Percentiles rank a stretch among this genome's conserved stretches.
These are phyloP conservation scores for Melanostoma scalare DNA, from an alignment of 2,888 invertebrate species.

Conservation along the genomic window DNA sequence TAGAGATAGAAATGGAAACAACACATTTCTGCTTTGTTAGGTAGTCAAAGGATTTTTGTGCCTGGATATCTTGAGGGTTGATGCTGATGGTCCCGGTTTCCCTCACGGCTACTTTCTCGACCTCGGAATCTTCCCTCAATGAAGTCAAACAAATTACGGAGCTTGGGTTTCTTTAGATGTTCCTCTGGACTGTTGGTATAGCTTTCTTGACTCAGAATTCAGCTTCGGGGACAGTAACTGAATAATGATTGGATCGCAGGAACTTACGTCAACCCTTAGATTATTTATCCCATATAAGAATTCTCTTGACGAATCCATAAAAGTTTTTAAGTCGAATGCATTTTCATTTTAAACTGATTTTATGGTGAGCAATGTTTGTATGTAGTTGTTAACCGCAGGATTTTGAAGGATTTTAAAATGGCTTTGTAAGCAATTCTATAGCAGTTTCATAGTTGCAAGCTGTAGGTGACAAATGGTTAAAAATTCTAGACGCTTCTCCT, in stretches of 20 bases:
- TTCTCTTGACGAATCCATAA: slow-evolving; percentile 7
- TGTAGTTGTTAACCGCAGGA: slow-evolving; percentile 12
- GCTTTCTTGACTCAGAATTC: too few species aligned
- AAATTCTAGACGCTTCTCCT: too few species aligned
- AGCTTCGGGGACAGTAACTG: too few species aligned
- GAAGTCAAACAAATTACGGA: background rate
- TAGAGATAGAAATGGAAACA: too few species aligned
- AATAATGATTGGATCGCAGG: background rate
- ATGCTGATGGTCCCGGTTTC: too few species aligned
- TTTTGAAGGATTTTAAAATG: slow-evolving; percentile 19
- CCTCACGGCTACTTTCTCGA: slow-evolving; percentile 4
- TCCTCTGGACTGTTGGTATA: too few species aligned
- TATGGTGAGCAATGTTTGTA: slow-evolving; percentile 16
- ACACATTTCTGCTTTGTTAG: too few species aligned
- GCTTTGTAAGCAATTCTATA: slow-evolving; percentile 4
- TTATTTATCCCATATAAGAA: background rate
- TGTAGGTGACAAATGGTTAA: too few species aligned
- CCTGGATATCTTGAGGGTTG: too few species aligned
- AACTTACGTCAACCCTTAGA: background rate
- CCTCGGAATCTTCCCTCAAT: slow-evolving; percentile 20
- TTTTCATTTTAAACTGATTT: background rate
- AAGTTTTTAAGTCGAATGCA: slow-evolving; percentile 4
- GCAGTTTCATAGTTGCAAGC: background rate
- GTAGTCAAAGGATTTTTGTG: too few species aligned
- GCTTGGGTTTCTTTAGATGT: too few species aligned